phyloP scores from a whole-genome alignment of 2,797 vertebrate species.

The Myoxocephalus aenaeus region DNA sequence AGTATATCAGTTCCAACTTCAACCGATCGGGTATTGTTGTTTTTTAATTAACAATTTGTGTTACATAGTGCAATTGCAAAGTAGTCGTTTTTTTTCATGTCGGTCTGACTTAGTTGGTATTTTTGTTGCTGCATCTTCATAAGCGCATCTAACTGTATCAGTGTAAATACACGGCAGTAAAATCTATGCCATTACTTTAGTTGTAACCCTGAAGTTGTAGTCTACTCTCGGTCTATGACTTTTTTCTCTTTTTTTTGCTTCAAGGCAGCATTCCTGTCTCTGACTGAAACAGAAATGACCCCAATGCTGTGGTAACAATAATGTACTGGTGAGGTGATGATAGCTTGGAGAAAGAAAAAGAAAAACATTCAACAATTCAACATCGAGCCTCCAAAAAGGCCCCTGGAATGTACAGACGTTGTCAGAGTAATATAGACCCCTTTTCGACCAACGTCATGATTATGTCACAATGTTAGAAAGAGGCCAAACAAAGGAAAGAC shows the following conservation, averaged over 20 bases:
- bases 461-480: neutral
- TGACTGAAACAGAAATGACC: constrained; percentile 51
- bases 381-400: constrained; percentile 16
- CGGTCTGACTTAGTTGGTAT: constrained; percentile 50
- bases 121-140: constrained; percentile 30
- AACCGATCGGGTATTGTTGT: constrained; percentile 10
- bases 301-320: constrained; percentile 52
- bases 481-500: neutral
- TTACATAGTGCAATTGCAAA: neutral
- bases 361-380: constrained; percentile 23
- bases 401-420: neutral
- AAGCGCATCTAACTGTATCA: constrained; percentile 34
- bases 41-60: constrained; percentile 7
- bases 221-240: constrained; percentile 43
- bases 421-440: neutral
- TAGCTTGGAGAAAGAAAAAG: constrained; percentile 37
- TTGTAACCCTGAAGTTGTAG: constrained; percentile 41
- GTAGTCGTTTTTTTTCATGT: constrained; percentile 15
- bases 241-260: constrained; percentile 40
- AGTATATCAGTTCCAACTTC: constrained; percentile 17
- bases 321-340: constrained; percentile 38
- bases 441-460: neutral
- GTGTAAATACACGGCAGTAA: constrained; percentile 47
- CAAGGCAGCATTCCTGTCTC: constrained; percentile 35
- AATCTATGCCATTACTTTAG: constrained; percentile 38